These are phyloP conservation scores for Ennomos erosarius DNA, from an alignment of 2,888 invertebrate species.

Conservation along the genomic window DNA sequence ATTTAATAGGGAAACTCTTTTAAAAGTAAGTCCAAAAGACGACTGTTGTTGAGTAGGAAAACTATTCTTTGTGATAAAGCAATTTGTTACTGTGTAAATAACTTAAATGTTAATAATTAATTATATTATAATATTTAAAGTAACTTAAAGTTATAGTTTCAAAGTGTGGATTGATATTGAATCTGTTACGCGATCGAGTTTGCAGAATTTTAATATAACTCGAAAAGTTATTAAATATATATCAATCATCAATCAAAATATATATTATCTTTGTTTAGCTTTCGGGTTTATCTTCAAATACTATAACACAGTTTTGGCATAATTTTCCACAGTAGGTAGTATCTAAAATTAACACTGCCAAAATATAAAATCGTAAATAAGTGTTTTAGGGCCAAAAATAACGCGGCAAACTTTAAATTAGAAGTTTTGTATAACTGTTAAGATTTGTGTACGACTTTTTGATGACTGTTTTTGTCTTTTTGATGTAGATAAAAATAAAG, in stretches of 20 bases:
- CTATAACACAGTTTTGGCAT: not conserved
- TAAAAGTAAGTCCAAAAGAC: slow-evolving; percentile 69
- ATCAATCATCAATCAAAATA: no score
- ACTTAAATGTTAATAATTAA: slow-evolving; percentile 52
- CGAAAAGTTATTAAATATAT: no score
- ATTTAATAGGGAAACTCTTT: slow-evolving; percentile 45
- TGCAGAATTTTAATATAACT: not conserved
- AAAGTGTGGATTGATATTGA: not conserved
- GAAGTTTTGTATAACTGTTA: slow-evolving; percentile 59
- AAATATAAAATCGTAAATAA: slow-evolving; percentile 65
- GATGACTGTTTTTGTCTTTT: slow-evolving; percentile 76
- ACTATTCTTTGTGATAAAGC: slow-evolving; percentile 78
- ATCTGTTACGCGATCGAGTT: not conserved
- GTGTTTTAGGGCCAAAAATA: slow-evolving; percentile 61
- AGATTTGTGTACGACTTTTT: slow-evolving; percentile 78
- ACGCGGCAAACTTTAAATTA: slow-evolving; percentile 58
- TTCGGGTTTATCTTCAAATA: no score
- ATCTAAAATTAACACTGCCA: slow-evolving; percentile 76
- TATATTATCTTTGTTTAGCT: not conserved
- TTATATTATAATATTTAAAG: slow-evolving; percentile 54
- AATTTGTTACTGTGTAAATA: slow-evolving; percentile 74
- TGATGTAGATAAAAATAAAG: slow-evolving; percentile 48
- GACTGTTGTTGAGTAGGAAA: slow-evolving; percentile 77
- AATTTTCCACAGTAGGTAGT: slow-evolving; percentile 42
- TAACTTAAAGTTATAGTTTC: slow-evolving; percentile 54